Evolutionary conservation across 2,888 invertebrate species (phyloP).

Genomic region (Biston stratarius): DNA sequence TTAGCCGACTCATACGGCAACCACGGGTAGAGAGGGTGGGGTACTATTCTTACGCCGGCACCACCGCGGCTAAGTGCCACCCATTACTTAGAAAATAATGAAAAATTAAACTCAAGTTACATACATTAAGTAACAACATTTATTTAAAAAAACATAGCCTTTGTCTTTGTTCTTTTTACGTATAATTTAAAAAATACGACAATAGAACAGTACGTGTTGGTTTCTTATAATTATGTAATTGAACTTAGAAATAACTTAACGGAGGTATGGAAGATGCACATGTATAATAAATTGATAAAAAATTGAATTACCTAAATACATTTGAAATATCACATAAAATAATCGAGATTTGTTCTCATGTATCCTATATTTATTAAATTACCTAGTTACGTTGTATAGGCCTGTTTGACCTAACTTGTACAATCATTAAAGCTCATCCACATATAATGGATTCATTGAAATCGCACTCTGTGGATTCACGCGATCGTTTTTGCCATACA

Average conservation of each 20-base stretch:
- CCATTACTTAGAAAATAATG: too few relatives aligned
- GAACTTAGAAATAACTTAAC: neutral
- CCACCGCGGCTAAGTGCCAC: too few relatives aligned
- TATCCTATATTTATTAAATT: neutral
- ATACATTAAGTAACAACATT: constrained; percentile 23
- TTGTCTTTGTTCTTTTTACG: constrained; percentile 30
- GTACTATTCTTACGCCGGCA: too few relatives aligned
- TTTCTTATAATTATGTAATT: neutral
- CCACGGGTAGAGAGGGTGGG: too few relatives aligned
- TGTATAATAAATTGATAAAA: neutral
- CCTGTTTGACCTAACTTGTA: neutral
- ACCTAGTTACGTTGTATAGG: neutral
- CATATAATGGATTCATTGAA: too few relatives aligned
- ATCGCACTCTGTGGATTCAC: too few relatives aligned
- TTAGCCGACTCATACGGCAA: too few relatives aligned
- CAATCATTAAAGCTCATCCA: too few relatives aligned
- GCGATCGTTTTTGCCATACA: too few relatives aligned
- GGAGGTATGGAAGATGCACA: neutral
- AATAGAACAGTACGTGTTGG: neutral
- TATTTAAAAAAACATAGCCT: constrained; percentile 28
- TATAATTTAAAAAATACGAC: constrained; percentile 5
- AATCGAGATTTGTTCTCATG: neutral
- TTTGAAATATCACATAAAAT: neutral
- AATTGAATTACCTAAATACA: neutral
- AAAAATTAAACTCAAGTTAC: neutral